Percentiles rank a stretch among this genome's conserved stretches.
Evolutionary conservation across 2,113 vertebrate species (phyloP).

Genomic region (Plectropomus leopardus): DNA sequence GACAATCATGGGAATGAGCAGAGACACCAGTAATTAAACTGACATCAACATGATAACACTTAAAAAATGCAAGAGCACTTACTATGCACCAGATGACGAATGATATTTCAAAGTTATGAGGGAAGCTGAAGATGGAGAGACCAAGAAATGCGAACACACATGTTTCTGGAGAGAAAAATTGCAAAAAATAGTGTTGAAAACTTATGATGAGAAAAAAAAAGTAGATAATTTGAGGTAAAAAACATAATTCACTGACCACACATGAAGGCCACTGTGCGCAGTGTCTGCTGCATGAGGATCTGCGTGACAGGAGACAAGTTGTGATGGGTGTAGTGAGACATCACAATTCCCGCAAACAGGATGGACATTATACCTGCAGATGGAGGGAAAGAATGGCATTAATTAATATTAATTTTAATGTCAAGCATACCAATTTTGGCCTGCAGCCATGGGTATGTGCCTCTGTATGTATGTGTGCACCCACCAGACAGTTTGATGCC

Average conservation of each 20-base stretch:
- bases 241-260: constrained; percentile 91
- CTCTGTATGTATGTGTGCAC: constrained; percentile 31
- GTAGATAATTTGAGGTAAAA: not conserved
- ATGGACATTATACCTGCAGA: constrained; percentile 97
- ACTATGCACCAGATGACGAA: constrained; percentile 99
- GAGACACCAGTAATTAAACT: not conserved
- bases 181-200: constrained; percentile 34
- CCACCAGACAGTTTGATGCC: constrained; percentile 97
- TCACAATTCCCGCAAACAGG: constrained; percentile 97
- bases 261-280: constrained; percentile 96
- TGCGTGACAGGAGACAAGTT: constrained; percentile 98
- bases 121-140: constrained; percentile 98
- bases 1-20: not conserved
- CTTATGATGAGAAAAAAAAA: not conserved
- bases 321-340: constrained; percentile 99
- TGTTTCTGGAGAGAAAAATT: constrained; percentile 88
- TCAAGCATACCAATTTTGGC: not conserved
- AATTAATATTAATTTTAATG: not conserved
- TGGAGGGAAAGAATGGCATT: constrained; percentile 4
- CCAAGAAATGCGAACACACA: constrained; percentile 99
- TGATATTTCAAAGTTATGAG: constrained; percentile 98
- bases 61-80: constrained; percentile 74
- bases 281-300: constrained; percentile 99
- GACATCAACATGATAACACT: too few species aligned
- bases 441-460: not conserved